A percentile compares a stretch with the other conserved stretches of the same genome.
Conservation (phyloP, 2,888 invertebrate species). For the Troides oblongomaculatus region DNA sequence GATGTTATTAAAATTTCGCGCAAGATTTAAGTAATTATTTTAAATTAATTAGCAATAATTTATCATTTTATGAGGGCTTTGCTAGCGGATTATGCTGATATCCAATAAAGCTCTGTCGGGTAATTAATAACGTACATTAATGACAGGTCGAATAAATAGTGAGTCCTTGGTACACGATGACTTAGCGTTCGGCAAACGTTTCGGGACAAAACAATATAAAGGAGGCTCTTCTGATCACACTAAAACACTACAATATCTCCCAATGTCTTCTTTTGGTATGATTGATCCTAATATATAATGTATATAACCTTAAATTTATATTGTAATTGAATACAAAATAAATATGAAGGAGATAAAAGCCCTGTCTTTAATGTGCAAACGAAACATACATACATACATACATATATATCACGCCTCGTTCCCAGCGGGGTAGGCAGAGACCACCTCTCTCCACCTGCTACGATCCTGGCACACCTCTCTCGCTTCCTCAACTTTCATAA, state of each 20-base stretch:
- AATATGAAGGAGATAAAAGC: background rate
- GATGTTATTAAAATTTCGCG: conserved; percentile 29
- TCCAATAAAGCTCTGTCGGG: conserved; percentile 24
- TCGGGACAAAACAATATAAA: background rate
- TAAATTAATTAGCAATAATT: conserved; percentile 29
- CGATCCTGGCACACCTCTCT: no score
- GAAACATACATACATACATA: no score
- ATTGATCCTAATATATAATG: no score
- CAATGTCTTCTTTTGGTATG: no score
- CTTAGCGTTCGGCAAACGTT: conserved; percentile 5
- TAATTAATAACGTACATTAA: conserved; percentile 32
- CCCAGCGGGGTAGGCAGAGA: no score
- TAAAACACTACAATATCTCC: no score
- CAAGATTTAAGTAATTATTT: conserved; percentile 24
- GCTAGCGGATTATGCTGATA: conserved; percentile 18
- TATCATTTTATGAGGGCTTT: conserved; percentile 20
- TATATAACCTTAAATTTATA: background rate
- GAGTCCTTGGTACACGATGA: conserved; percentile 28
- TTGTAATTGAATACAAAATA: background rate
- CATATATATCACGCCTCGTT: no score
- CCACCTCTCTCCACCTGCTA: no score
- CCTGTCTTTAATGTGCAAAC: no score
- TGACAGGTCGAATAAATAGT: conserved; percentile 39
- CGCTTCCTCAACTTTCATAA: no score
- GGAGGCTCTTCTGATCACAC: background rate